phyloP scores from a whole-genome alignment of 2,113 vertebrate species.

The Psittacara wagleri region DNA sequence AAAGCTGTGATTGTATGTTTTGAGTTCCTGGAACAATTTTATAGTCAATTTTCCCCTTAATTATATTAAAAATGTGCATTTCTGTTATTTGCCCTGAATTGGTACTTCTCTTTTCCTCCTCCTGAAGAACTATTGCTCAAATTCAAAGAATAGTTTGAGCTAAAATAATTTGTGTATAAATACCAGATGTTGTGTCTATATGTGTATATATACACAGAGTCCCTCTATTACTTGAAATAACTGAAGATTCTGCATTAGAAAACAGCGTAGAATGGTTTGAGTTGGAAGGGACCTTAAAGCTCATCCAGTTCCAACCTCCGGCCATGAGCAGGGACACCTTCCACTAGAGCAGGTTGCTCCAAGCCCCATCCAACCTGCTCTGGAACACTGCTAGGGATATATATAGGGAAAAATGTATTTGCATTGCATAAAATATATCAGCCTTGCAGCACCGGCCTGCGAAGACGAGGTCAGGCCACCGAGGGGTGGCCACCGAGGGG shows the following conservation, averaged over 20 bases:
- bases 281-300: neutral
- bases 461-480: neutral
- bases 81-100: neutral
- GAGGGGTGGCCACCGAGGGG: too few species aligned
- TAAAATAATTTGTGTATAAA: neutral
- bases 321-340: neutral
- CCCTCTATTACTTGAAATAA: neutral
- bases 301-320: neutral
- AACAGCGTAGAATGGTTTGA: neutral
- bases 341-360: neutral
- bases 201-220: neutral
- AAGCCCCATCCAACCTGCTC: neutral
- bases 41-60: neutral
- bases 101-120: neutral
- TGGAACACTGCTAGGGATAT: neutral
- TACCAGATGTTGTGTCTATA: rapidly evolving
- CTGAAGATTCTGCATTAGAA: neutral
- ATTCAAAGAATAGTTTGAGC: neutral
- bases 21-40: neutral
- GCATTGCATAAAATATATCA: neutral
- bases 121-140: neutral
- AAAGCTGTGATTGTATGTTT: neutral
- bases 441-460: neutral
- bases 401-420: neutral
- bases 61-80: neutral